phyloP scores from a whole-genome alignment of 2,797 vertebrate species.

The Adrianichthys oophorus region DNA sequence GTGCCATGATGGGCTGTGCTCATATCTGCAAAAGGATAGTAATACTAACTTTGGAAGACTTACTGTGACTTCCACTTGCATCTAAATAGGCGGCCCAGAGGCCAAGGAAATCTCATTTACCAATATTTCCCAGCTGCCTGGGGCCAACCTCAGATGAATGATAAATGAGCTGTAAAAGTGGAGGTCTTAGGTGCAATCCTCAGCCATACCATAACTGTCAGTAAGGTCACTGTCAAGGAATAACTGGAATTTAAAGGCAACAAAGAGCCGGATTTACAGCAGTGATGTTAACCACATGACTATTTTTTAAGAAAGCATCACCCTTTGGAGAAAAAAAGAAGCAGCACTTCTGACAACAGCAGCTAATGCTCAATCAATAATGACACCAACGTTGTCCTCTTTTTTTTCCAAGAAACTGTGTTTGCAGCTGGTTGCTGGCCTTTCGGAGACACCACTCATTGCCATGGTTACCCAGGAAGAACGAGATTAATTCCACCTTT shows the following conservation, averaged over 20 bases:
- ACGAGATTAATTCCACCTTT: conserved; percentile 38
- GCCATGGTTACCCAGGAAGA: conserved; percentile 63
- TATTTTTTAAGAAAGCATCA: background rate
- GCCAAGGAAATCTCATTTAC: conserved; percentile 63
- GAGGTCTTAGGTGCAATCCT: conserved; percentile 44
- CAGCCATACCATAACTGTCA: conserved; percentile 40
- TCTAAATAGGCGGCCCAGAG: conserved; percentile 46
- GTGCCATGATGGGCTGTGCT: conserved; percentile 36
- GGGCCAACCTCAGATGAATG: conserved; percentile 56
- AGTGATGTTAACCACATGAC: background rate
- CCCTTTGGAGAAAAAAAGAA: conserved; percentile 1
- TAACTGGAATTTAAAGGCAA: conserved; percentile 22
- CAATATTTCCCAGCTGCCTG: conserved; percentile 50
- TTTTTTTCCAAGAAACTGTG: background rate
- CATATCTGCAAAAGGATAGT: conserved; percentile 50
- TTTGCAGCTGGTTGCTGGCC: conserved; percentile 19
- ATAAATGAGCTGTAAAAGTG: conserved; percentile 58
- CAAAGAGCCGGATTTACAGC: conserved; percentile 12
- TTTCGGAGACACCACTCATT: conserved; percentile 46
- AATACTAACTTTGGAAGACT: conserved; percentile 41
- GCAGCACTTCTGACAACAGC: conserved; percentile 9
- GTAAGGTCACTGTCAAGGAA: conserved; percentile 22
- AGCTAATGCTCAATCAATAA: conserved; percentile 12
- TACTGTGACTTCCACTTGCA: conserved; percentile 36
- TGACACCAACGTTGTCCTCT: conserved; percentile 1